Base-by-base conservation (phyloP, 1,140 invertebrate species). In the Cepaea nemoralis region DNA sequence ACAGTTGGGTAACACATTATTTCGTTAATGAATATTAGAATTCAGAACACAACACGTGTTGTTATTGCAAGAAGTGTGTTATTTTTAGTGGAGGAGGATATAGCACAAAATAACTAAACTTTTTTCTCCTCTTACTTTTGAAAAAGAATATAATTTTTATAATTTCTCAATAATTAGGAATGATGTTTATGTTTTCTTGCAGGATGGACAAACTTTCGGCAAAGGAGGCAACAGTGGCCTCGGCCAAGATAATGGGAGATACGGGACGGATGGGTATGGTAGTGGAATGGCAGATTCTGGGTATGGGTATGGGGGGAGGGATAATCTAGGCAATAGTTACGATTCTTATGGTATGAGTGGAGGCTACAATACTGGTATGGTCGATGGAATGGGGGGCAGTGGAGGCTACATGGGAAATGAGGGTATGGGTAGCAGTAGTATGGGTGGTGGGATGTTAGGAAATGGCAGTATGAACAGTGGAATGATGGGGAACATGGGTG, bases 201-300 rank as follows among this genome's bases (percentile, higher is more conserved):
- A 80, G 78, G 78, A 80, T 80, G 78, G 78, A 2, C 78, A 80
- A 78, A 22, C 40, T 71, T 80, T 80, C 45, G 45, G 67, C 78
- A 80, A 80, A 73, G 69, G 69, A 48, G 39, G 22, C 67, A 80
- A 42, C 69, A 39, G 78, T 55, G 78, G 78, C 78, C 78, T 71
- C 55, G 78, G 78, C 78, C 78, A 71, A 80, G 78, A 80, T 80
- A 80, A 48, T 69, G 10, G 1, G 31, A 70, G 73, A 40, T 80
- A 37, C 70, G 69, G 42, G 19, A 33, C 12, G 6, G 78, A 80
- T 73, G 69, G 69, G 22, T 80, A 50, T 73, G 69, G 42, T 14
- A 63, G 24, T 50, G 45, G 19, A 27, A 73, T 80, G 78, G 27
- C 67, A 22, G 39, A 10, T 1, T 39, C 6, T 48, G 63, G 19